Evolutionary conservation across 1,140 invertebrate species (phyloP).

Genomic region (Drosophila cardini): DNA sequence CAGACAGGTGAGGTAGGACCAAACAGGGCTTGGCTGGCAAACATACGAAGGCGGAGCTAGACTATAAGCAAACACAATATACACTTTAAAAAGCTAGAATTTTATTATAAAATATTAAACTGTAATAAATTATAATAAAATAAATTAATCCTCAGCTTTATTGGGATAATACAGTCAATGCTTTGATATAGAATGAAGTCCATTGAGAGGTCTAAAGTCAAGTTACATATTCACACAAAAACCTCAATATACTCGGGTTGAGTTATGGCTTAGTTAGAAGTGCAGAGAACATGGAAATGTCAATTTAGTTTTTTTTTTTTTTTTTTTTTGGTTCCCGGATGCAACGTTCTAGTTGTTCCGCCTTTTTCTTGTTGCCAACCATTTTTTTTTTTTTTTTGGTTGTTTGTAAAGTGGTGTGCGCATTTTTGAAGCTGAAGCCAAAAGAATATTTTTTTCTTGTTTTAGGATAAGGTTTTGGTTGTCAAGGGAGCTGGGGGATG

Average conservation of each 20-base stretch:
- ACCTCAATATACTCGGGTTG: conserved; percentile 19
- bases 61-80: not conserved
- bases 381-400: conserved; percentile 11
- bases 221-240: conserved; percentile 15
- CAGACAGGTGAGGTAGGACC: not conserved
- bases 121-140: too few species aligned
- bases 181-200: not conserved
- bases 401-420: conserved; percentile 28
- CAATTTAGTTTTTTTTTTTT: conserved; percentile 30
- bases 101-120: too few species aligned
- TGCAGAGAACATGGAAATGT: conserved; percentile 45
- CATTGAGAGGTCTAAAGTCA: not conserved
- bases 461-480: conserved; percentile 2
- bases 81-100: too few species aligned
- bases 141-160: too few species aligned
- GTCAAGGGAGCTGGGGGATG: not conserved
- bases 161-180: not conserved
- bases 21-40: not conserved
- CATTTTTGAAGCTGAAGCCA: conserved; percentile 31
- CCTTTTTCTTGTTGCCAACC: conserved; percentile 6
- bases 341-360: not conserved
- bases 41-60: not conserved
- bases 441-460: conserved; percentile 26
- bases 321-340: conserved; percentile 7
- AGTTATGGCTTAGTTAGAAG: conserved; percentile 37